Base-by-base conservation (phyloP, 2,888 invertebrate genomes). In the Eristalis tenax region DNA sequence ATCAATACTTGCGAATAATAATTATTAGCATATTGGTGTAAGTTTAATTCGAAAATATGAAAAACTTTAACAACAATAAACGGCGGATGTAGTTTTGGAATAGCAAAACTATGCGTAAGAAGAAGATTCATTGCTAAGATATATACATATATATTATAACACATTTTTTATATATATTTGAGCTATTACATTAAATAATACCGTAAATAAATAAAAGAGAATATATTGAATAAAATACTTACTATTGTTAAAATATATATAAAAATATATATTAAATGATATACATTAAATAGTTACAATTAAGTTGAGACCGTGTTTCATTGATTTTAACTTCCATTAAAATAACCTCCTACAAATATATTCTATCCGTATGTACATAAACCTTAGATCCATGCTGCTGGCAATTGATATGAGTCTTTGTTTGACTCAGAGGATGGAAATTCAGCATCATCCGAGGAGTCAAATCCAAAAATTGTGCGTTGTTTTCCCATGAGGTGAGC, bases 261-360 rank as follows among this genome's bases (percentile, higher is more conserved):
- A 87, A 79, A 86, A 23, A 78, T 76, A 83, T 65, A 88, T 89
- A 81, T 64, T 43, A 66, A 86, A 86, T 75, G 56, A 87, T 83
- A 87, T 87, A 87, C 83, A 83, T 87, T 83, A 87, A 83, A 87
- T 80, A 87, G 79, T 87, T 87, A 83, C 79, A 83, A 70, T 68
- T 50, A 59, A 68, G 61, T 32, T 80, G 23, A 40, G 4, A 43
- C 18, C 43, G 23, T 79, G n/a, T 79, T 23, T 74, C 0, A 38
- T 50, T n/a, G 0, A 56, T 56, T 18, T 56, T n/a, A 2, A 6
- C n/a, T 50, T 18, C 18, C 1, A 32, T 32, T 5, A 5, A 5
- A 32, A 5, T 32, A 32, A 32, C 32, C 18, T 50, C 13, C 50
- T n/a, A n/a, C n/a, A n/a, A n/a, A n/a, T n/a, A n/a, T n/a, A n/a